Evolutionary conservation across 1,140 invertebrate genomes (phyloP), one percentile per base, ranked within the genome.

Genomic region (Elysia chlorotica): DNA sequence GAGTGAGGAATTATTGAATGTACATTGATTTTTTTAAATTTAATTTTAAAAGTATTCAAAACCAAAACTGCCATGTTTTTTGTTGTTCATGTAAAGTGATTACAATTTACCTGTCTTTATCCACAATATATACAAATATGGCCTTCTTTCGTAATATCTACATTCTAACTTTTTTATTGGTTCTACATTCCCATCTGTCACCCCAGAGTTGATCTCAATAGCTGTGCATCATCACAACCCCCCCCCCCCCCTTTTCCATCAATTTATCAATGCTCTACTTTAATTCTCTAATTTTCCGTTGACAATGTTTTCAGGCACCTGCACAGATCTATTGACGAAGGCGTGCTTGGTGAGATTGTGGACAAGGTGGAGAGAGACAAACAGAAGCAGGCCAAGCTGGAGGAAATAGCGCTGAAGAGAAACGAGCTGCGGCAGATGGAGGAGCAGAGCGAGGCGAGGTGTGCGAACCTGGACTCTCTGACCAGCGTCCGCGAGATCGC

Each of bases 321-420:
- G n/a, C 82, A 84, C 61, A 73, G 84, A 73, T 71, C 78, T 37
- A 79, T 85, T 10, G 82, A 83, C 70, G 80, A 82, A 35, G 30
- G 48, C n/a, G 72, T 70, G 2, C 56, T 84, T 23, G 74, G 74
- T 41, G 75, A 80, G 31, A 78, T 83, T 36, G 65, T 70, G 53
- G 57, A 76, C 30, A 75, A 81, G 56, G 63, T 84, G 35, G 84
- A 83, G 41, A 78, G 77, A 65, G 80, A 83, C 28, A 81, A 79
- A 68, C 71, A 66, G 19, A 83, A 80, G 68, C 79, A 83, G 71
- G 76, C 76, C 19, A 82, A 71, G 73, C 65, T 85, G 37, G 78
- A 79, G 57, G 67, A 77, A 56, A 65, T 77, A 37, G 75, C 37
- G 33, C 68, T 21, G 63, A 69, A 25, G 37, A 71, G 71, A n/a